Evolutionary conservation across 1,140 invertebrate genomes (phyloP).

Genomic region (Bombus sibiricus): DNA sequence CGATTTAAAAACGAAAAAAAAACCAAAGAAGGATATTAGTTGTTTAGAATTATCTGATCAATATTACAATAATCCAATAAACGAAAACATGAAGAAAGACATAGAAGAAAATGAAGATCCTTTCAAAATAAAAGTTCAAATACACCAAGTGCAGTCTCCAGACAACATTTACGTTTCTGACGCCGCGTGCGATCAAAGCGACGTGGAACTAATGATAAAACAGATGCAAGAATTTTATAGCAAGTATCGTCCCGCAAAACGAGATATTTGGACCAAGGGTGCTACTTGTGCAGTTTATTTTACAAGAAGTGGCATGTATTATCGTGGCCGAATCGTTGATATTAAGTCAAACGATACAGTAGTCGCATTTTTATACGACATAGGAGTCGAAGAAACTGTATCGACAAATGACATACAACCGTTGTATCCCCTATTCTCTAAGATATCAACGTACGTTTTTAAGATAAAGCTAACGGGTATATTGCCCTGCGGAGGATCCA

Average conservation of each 20-base stretch:
- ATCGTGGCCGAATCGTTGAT: conserved; percentile 81
- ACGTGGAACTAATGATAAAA: conserved; percentile 74
- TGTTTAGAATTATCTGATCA: background rate
- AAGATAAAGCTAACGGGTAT: conserved; percentile 84
- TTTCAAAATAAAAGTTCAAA: conserved; percentile 79
- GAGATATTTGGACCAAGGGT: conserved; percentile 75
- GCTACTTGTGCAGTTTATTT: conserved; percentile 82
- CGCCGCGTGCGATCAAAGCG: conserved; percentile 73
- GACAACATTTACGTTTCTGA: conserved; percentile 83
- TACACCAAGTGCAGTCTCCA: conserved; percentile 81
- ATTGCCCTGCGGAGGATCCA: conserved; percentile 81
- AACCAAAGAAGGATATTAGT: background rate
- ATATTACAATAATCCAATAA: background rate
- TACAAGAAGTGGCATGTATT: conserved; percentile 81
- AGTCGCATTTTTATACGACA: conserved; percentile 83
- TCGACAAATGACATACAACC: conserved; percentile 75
- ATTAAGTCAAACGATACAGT: conserved; percentile 68
- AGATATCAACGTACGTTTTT: conserved; percentile 80
- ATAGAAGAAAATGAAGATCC: conserved; percentile 74
- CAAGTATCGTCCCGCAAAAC: conserved; percentile 50
- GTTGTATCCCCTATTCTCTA: conserved; percentile 77
- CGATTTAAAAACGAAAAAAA: background rate
- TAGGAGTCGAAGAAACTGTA: conserved; percentile 81
- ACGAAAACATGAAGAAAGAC: background rate
- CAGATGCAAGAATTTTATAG: conserved; percentile 83